These are phyloP conservation scores for Peromyscus melanophrys DNA, from an alignment of 2,797 vertebrate genomes.

Conservation along the genomic window DNA sequence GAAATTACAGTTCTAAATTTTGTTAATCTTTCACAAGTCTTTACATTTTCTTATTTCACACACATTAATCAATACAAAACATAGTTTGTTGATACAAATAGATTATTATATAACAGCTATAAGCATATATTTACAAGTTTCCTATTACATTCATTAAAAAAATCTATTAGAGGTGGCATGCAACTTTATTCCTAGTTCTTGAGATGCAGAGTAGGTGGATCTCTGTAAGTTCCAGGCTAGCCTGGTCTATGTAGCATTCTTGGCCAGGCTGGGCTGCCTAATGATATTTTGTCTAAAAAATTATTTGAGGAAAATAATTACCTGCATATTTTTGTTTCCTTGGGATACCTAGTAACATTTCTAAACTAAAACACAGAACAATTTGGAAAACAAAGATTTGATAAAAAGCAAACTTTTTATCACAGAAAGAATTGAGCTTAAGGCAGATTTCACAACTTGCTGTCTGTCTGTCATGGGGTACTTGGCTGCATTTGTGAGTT, in stretches of 20 bases:
- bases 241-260: neutral
- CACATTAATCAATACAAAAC: neutral
- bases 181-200: neutral
- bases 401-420: neutral
- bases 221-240: neutral
- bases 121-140: neutral
- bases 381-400: constrained; percentile 8
- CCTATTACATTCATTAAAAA: neutral
- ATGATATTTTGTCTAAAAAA: neutral
- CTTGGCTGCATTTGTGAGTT: neutral
- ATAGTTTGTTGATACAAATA: neutral
- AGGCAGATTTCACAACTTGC: neutral
- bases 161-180: neutral
- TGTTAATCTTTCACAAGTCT: neutral
- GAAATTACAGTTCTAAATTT: neutral
- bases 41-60: neutral
- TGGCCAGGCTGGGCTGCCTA: neutral
- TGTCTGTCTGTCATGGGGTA: neutral
- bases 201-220: neutral
- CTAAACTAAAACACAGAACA: neutral
- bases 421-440: constrained; percentile 1
- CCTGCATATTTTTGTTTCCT: neutral
- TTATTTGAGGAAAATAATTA: neutral
- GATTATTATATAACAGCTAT: neutral
- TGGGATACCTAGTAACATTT: neutral